phyloP scores from a whole-genome alignment of 2,113 vertebrate species.

The Psittacus erithacus region DNA sequence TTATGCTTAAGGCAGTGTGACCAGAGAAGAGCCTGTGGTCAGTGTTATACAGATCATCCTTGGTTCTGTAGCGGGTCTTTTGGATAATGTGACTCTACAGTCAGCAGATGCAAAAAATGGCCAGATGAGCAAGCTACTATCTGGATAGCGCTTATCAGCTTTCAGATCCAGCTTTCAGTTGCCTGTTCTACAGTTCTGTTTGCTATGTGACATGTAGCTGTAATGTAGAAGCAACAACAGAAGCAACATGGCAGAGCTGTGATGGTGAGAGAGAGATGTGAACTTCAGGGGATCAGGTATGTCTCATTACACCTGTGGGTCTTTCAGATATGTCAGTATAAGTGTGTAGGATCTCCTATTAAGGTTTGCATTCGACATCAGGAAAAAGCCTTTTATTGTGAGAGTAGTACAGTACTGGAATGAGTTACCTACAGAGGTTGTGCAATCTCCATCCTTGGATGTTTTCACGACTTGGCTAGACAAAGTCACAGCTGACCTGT shows the following conservation, averaged over 20 bases:
- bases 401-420: background rate
- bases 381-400: background rate
- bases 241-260: background rate
- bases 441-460: background rate
- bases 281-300: background rate
- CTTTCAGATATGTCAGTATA: background rate
- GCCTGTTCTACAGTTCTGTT: background rate
- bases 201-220: accelerated
- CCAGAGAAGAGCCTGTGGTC: background rate
- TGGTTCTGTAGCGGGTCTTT: background rate
- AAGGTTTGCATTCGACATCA: background rate
- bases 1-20: background rate
- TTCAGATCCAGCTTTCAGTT: background rate
- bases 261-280: background rate
- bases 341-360: background rate
- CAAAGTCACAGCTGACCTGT: slow-evolving; percentile 8
- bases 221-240: background rate
- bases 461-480: background rate
- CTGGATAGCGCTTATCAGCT: background rate
- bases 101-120: background rate
- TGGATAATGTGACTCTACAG: background rate
- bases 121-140: background rate
- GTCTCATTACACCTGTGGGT: background rate
- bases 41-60: background rate
- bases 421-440: background rate